Evolutionary conservation across 1,140 invertebrate species (phyloP).

Genomic region (Nomia melanderi): DNA sequence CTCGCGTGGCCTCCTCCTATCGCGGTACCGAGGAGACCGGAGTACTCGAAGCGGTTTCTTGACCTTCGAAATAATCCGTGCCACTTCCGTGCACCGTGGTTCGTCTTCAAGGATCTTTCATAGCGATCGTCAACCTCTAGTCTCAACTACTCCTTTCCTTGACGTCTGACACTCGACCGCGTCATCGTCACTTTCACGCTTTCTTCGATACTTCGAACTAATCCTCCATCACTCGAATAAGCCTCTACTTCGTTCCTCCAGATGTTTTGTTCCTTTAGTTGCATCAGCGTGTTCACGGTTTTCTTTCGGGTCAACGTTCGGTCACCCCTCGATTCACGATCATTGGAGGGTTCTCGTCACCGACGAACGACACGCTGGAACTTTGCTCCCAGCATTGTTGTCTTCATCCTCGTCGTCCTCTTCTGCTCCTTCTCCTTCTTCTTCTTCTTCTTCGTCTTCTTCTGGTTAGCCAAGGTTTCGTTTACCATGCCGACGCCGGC

Average conservation of each 20-base stretch:
- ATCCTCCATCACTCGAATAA: too few species aligned
- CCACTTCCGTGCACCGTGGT: neutral
- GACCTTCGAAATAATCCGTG: neutral
- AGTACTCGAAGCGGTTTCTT: neutral
- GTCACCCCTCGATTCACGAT: neutral
- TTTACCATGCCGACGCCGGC: constrained; percentile 67
- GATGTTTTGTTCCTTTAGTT: too few species aligned
- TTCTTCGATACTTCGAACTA: neutral
- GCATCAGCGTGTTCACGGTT: too few species aligned
- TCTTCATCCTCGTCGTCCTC: neutral
- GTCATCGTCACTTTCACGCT: neutral
- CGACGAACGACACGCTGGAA: neutral
- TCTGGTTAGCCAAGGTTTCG: constrained; percentile 8
- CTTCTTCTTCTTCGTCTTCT: neutral
- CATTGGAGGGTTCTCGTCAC: neutral
- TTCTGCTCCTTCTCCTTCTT: neutral
- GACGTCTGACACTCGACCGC: neutral
- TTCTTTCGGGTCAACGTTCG: too few species aligned
- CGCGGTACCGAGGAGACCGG: too few species aligned
- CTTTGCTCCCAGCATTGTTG: neutral
- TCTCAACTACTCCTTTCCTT: neutral
- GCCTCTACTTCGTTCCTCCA: too few species aligned
- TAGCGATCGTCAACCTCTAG: neutral
- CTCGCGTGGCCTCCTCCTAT: neutral
- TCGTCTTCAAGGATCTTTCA: neutral